Evolutionary conservation across 2,797 vertebrate genomes (phyloP).

Genomic region (Sebastes itinus): DNA sequence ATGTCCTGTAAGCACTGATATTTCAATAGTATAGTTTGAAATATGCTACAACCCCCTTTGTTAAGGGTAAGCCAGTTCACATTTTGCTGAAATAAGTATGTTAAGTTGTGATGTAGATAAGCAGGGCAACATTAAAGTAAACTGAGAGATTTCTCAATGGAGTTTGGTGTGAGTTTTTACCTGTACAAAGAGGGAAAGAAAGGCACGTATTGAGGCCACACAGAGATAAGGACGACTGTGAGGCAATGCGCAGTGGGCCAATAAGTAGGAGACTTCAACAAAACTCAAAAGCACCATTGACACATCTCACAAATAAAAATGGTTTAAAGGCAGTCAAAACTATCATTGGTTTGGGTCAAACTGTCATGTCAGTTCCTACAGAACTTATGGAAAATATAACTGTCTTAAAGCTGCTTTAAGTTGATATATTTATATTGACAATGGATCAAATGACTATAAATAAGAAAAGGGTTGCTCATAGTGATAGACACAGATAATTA

Average conservation of each 20-base stretch:
- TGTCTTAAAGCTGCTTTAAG: neutral
- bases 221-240: conserved; percentile 43
- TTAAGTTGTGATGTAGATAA: conserved; percentile 22
- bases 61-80: neutral
- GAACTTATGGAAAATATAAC: neutral
- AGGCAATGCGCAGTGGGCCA: conserved; percentile 39
- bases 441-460: neutral
- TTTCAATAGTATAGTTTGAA: neutral
- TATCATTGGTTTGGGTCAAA: neutral
- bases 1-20: neutral
- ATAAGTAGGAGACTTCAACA: conserved; percentile 15
- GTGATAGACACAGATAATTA: neutral
- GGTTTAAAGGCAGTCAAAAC: neutral
- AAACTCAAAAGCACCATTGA: neutral
- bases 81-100: conserved; percentile 9
- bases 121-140: neutral
- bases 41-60: neutral
- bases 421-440: neutral
- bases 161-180: conserved; percentile 38
- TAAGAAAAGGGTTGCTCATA: neutral
- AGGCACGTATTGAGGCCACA: conserved; percentile 1
- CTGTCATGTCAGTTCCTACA: neutral
- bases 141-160: conserved; percentile 44
- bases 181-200: conserved; percentile 19
- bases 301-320: neutral